A percentile compares a stretch with the other conserved stretches of the same genome.
Evolutionary conservation across 2,797 vertebrate genomes (phyloP).

Genomic region (Pelobates cultripes): DNA sequence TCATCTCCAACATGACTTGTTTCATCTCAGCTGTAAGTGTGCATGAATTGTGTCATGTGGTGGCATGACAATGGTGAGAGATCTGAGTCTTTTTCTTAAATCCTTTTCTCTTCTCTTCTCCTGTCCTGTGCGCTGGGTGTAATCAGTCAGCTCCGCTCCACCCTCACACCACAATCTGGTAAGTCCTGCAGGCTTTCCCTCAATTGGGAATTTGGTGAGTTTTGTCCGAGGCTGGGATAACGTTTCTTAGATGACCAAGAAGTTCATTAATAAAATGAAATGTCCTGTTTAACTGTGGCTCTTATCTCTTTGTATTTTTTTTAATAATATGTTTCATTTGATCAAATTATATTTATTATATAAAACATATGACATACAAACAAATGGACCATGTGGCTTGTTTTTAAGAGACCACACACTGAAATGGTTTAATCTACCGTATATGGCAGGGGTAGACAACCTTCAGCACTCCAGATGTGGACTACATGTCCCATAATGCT

Average conservation of each 20-base stretch:
- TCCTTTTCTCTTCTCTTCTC: slow-evolving; percentile 21
- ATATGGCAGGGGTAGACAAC: no score
- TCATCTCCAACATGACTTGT: neutral
- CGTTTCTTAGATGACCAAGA: neutral
- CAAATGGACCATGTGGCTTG: no score
- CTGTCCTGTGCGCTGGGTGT: slow-evolving; percentile 31
- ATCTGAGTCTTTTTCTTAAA: slow-evolving; percentile 12
- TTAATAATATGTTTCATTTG: no score
- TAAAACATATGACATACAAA: no score
- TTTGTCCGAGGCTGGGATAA: neutral
- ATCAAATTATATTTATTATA: no score
- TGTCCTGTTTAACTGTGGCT: no score
- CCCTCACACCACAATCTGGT: slow-evolving; percentile 40
- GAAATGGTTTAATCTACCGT: no score
- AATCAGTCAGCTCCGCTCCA: slow-evolving; percentile 48
- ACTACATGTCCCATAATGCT: no score
- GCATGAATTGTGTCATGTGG: neutral
- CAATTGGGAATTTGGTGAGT: neutral
- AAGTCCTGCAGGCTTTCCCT: slow-evolving; percentile 2
- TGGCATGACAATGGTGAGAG: neutral
- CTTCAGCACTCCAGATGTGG: no score
- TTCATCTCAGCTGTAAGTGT: neutral
- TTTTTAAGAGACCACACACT: no score
- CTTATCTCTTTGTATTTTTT: no score
- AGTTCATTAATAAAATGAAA: no score